Evolutionary conservation across 2,113 vertebrate species (phyloP).

Genomic region (Picathartes gymnocephalus): DNA sequence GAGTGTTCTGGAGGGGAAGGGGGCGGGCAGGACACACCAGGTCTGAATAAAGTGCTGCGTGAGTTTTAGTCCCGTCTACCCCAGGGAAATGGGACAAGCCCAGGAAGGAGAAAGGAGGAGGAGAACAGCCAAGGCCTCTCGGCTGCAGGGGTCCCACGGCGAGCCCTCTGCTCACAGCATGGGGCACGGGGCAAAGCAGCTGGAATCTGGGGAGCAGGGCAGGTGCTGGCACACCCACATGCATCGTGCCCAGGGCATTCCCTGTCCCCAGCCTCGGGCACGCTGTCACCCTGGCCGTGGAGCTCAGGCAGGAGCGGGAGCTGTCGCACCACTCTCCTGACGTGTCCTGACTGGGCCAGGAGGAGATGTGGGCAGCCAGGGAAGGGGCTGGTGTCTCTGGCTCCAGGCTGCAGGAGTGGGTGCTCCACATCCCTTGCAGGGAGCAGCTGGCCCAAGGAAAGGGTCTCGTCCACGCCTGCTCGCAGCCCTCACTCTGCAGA

Average conservation of each 20-base stretch:
- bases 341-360: not conserved
- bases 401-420: not conserved
- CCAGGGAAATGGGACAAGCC: not conserved
- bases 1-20: not conserved
- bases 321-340: fast-evolving
- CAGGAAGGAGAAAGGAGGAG: not conserved
- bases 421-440: not conserved
- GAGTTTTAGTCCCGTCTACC: not conserved
- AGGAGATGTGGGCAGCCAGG: not conserved
- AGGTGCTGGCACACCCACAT: not conserved
- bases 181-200: not conserved
- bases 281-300: fast-evolving
- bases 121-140: not conserved
- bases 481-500: not conserved
- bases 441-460: not conserved
- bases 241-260: not conserved
- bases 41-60: not conserved
- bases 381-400: not conserved
- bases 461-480: not conserved
- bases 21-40: not conserved
- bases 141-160: fast-evolving
- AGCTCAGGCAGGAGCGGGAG: not conserved
- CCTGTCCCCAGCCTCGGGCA: not conserved
- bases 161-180: not conserved
- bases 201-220: not conserved